Evolutionary conservation across 2,888 invertebrate species (phyloP).

Genomic region (Drosophila barbarae): DNA sequence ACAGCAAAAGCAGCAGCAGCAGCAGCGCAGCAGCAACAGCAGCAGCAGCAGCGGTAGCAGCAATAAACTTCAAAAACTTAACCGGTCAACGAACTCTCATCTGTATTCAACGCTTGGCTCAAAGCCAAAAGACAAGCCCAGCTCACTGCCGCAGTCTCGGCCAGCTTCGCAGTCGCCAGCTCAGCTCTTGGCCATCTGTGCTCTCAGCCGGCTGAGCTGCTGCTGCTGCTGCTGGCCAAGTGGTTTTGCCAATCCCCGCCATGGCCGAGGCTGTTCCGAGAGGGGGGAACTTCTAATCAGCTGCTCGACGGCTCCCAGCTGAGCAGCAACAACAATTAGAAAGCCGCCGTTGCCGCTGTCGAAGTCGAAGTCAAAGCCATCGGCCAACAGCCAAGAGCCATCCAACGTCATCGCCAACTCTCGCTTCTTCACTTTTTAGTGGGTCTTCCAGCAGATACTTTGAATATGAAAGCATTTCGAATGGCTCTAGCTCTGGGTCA

Average conservation of each 20-base stretch:
- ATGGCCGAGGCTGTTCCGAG: constrained; percentile 4
- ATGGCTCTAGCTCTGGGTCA: constrained; percentile 37
- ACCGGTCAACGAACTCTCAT: constrained; percentile 69
- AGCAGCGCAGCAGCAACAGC: constrained; percentile 53
- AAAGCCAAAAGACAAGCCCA: constrained; percentile 53
- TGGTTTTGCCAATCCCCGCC: constrained; percentile 52
- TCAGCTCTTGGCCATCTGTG: constrained; percentile 8
- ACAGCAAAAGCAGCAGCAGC: constrained; percentile 54
- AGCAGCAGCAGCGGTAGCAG: constrained; percentile 45
- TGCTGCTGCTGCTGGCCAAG: constrained; percentile 5
- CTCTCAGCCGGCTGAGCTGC: constrained; percentile 9
- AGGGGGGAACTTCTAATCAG: constrained; percentile 50
- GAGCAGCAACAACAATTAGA: constrained; percentile 54
- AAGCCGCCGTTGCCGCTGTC: constrained; percentile 23
- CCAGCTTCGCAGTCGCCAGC: constrained; percentile 12
- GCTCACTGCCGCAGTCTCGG: constrained; percentile 23
- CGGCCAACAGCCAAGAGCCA: constrained; percentile 11
- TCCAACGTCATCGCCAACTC: constrained; percentile 59
- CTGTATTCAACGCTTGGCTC: constrained; percentile 47
- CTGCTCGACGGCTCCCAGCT: constrained; percentile 52
- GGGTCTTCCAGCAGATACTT: constrained; percentile 43
- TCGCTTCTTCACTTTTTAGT: constrained; percentile 62
- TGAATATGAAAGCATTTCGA: constrained; percentile 53
- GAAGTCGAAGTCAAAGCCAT: constrained; percentile 6
- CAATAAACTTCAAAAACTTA: constrained; percentile 63